Conservation (phyloP, 2,797 vertebrate genomes). For the Prunella strophiata region DNA sequence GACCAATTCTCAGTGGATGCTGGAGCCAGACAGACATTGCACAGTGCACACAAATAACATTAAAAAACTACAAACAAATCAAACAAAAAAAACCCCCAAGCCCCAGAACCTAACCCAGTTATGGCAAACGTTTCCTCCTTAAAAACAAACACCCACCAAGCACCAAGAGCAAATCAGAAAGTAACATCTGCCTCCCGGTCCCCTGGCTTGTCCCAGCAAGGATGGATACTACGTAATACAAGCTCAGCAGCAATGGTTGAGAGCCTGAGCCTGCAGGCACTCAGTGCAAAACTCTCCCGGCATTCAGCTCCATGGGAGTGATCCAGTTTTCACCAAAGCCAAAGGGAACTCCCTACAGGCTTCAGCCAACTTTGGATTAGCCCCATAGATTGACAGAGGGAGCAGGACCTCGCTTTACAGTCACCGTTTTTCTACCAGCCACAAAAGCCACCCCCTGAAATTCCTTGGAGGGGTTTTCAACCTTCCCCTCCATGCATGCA, state of each 20-base stretch:
- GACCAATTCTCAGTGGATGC: background rate
- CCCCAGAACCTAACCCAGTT: background rate
- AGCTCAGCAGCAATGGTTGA: conserved; percentile 22
- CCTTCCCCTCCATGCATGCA: conserved; percentile 44
- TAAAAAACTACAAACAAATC: background rate
- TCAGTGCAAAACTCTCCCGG: background rate
- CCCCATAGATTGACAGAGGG: background rate
- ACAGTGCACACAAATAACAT: background rate
- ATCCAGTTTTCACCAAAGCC: background rate
- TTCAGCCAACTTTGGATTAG: conserved; percentile 22
- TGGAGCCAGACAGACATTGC: conserved; percentile 23
- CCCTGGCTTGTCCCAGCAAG: background rate
- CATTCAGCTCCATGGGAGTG: background rate
- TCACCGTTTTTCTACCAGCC: background rate
- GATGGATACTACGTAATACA: background rate
- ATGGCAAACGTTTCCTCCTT: background rate
- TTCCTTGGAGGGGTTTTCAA: conserved; percentile 32
- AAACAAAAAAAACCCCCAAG: background rate
- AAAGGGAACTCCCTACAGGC: background rate
- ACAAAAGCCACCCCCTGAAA: conserved; percentile 45
- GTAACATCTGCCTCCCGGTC: background rate
- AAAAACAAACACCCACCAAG: conserved; percentile 36
- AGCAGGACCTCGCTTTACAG: conserved; percentile 5
- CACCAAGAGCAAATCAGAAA: conserved; percentile 26
- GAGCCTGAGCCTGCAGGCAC: conserved; percentile 56